Conservation (phyloP, 2,888 invertebrate species). For the Caenorhabditis angaria region DNA sequence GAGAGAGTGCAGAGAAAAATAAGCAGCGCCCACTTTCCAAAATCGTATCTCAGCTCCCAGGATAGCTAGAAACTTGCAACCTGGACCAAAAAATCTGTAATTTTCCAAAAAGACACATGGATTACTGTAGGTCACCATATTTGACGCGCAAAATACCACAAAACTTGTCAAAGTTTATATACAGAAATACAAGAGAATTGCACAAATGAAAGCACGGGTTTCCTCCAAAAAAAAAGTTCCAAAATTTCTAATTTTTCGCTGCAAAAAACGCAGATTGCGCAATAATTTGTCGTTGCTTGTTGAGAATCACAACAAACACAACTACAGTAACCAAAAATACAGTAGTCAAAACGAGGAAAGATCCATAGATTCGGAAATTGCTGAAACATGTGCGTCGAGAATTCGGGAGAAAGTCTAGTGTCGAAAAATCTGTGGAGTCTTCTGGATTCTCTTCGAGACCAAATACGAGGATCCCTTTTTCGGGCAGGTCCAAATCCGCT, state of each 20-base stretch:
- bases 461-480: conserved; percentile 55
- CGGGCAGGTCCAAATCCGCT: conserved; percentile 61
- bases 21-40: no score
- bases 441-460: conserved; percentile 56
- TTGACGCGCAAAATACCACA: no score
- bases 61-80: no score
- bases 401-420: not conserved
- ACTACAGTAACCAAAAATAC: conserved; percentile 32
- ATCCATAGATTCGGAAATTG: conserved; percentile 39
- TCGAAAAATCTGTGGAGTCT: conserved; percentile 21
- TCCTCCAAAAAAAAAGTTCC: no score
- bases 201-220: no score
- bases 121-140: no score
- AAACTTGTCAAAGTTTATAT: no score
- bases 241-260: not conserved
- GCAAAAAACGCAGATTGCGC: conserved; percentile 37
- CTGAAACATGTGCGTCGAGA: conserved; percentile 38
- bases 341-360: conserved; percentile 24
- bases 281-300: conserved; percentile 44
- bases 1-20: no score
- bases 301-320: conserved; percentile 41
- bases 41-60: no score
- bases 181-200: no score
- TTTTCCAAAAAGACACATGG: no score
- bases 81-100: no score